Evolutionary conservation across 2,797 vertebrate species (phyloP).

Genomic region (Peromyscus nudipes): DNA sequence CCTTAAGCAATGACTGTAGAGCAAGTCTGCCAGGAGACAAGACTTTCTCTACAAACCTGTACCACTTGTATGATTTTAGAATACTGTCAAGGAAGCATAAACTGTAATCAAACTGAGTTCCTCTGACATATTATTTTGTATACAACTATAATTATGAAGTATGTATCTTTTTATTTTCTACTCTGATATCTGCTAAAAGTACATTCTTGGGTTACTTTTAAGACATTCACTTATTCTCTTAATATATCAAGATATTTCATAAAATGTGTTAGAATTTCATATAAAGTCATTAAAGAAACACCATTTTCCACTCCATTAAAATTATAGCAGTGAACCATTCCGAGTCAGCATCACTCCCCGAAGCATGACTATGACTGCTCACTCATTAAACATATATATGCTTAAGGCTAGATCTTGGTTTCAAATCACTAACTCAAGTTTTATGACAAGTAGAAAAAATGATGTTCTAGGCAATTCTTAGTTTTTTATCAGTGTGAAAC

Average conservation of each 20-base stretch:
- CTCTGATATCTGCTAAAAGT: constrained; percentile 10
- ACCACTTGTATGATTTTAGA: constrained; percentile 28
- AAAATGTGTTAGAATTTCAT: not conserved
- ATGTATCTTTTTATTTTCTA: constrained; percentile 1
- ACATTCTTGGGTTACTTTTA: constrained; percentile 12
- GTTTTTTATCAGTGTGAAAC: constrained; percentile 20
- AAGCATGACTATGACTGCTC: not conserved
- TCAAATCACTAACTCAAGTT: constrained; percentile 57
- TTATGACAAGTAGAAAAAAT: constrained; percentile 36
- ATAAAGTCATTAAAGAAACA: not conserved
- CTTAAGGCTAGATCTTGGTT: constrained; percentile 52
- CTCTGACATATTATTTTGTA: constrained; percentile 21
- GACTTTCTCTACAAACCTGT: constrained; percentile 66
- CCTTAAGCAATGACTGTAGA: constrained; percentile 38
- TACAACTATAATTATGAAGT: not conserved
- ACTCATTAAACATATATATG: constrained; percentile 56
- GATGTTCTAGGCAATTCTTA: not conserved
- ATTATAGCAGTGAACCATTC: not conserved
- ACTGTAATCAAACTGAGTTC: constrained; percentile 62
- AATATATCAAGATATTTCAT: not conserved
- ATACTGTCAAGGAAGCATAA: constrained; percentile 48
- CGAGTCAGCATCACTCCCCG: not conserved
- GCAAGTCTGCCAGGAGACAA: constrained; percentile 14
- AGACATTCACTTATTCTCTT: not conserved
- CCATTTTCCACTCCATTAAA: constrained; percentile 50